Percentiles rank a stretch among this genome's conserved stretches.
These are phyloP conservation scores for Drosophila subpulchrella DNA, from an alignment of 1,140 invertebrate species.

Conservation along the genomic window DNA sequence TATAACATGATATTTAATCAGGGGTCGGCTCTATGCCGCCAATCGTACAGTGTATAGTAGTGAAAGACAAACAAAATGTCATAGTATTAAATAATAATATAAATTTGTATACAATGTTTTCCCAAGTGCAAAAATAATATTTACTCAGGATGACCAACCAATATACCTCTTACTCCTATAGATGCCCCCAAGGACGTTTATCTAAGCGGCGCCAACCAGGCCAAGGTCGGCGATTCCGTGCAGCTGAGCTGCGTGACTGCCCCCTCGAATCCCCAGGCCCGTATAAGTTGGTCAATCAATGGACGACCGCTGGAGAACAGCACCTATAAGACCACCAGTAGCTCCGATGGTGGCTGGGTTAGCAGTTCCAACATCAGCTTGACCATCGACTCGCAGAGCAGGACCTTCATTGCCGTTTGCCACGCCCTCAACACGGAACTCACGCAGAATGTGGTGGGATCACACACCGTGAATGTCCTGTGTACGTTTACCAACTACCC, in stretches of 20 bases:
- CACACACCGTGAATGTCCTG: constrained; percentile 95
- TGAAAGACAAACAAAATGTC: too few relatives aligned
- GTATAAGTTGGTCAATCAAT: constrained; percentile 94
- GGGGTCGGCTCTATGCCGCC: too few relatives aligned
- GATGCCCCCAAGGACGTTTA: constrained; percentile 94
- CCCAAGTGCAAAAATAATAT: too few relatives aligned
- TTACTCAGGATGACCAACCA: too few relatives aligned
- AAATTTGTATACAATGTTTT: too few relatives aligned
- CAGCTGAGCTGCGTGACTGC: constrained; percentile 95
- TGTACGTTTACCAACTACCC: constrained; percentile 89
- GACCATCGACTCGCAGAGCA: constrained; percentile 89
- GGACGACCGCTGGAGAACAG: constrained; percentile 89
- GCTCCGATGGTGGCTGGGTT: constrained; percentile 93
- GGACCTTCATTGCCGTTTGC: constrained; percentile 93
- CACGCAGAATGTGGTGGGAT: constrained; percentile 93
- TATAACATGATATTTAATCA: too few relatives aligned
- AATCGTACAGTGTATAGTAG: too few relatives aligned
- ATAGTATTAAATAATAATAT: too few relatives aligned
- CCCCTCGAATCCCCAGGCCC: constrained; percentile 95
- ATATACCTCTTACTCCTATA: constrained; percentile 80
- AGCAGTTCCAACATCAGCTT: constrained; percentile 95
- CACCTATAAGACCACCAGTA: constrained; percentile 87
- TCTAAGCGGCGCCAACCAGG: constrained; percentile 93
- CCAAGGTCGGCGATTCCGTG: constrained; percentile 93
- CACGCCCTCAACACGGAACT: constrained; percentile 93